Base-by-base conservation (phyloP, 2,797 vertebrate species). In the Eulemur coronatus region DNA sequence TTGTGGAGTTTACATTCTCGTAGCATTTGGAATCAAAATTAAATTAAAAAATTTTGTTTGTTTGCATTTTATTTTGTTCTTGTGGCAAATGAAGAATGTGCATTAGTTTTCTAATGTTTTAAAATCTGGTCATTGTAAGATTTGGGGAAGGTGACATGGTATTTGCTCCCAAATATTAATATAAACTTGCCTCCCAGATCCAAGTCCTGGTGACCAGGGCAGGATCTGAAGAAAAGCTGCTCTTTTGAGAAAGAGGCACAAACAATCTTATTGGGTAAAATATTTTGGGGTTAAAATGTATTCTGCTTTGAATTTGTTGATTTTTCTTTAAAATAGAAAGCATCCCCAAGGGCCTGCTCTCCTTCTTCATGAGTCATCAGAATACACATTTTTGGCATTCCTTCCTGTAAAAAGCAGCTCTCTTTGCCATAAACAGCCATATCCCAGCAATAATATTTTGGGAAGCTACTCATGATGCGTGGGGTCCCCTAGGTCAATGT, bases 361-460 rank as follows among this genome's bases (percentile, higher is more conserved):
- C 95, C 33, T 96, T 98, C 94, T 97, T 96, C 91, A 78, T 98
- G 98, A 98, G 97, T 98, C 98, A 98, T 98, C 96, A 97, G 98
- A 98, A 98, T 92, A 96, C 96, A 97, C 98, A 98, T 98, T 98
- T 98, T 98, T 97, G 5, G 22, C 98, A 98, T 99, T 98, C 98
- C 97, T 98, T 97, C 79, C 91, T 81, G 67, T 94, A 96, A 96
- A 46, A 84, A 73, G 95, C 97, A 91, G 96, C 94, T 93, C 95
- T 97, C 35, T 0, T 93, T 96, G 97, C 98, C 96, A 93, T 95
- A 97, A 98, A 97, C 97, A 97, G 97, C 89, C 93, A 73, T 98
- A 28, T 96, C 91, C 96, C 38, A 87, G 82, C 84, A 95, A 81
- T 97, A 89, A 79, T 97, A 24, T 92, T 98, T 91, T 90, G 81